Conservation (phyloP, 2,888 invertebrate genomes). For the Drosophila austrosaltans region DNA sequence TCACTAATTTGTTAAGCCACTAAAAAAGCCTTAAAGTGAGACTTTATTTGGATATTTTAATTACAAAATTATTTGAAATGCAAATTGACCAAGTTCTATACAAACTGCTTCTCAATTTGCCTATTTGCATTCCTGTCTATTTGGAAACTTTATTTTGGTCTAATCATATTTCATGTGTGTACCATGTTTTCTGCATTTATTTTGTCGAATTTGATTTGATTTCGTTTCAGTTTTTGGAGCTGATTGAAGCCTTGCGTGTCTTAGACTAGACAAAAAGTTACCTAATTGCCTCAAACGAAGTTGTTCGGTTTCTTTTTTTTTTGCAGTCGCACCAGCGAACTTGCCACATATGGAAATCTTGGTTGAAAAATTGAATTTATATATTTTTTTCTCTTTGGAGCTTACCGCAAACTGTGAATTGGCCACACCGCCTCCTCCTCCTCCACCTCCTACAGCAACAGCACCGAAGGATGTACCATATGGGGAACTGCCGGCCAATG, state of each 20-base stretch:
- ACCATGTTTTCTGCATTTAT: constrained; percentile 57
- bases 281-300: constrained; percentile 59
- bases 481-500: constrained; percentile 43
- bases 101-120: not conserved
- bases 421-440: not conserved
- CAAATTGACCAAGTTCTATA: not conserved
- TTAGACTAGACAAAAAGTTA: constrained; percentile 47
- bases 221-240: constrained; percentile 65
- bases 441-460: not conserved
- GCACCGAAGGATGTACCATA: constrained; percentile 75
- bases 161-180: constrained; percentile 37
- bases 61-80: not conserved
- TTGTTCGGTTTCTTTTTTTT: constrained; percentile 21
- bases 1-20: too few relatives aligned
- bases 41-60: not conserved
- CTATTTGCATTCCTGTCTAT: not conserved
- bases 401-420: constrained; percentile 66
- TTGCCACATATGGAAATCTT: constrained; percentile 47
- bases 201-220: constrained; percentile 53
- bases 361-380: constrained; percentile 39
- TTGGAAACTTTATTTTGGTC: constrained; percentile 28
- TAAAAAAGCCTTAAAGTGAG: too few relatives aligned
- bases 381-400: constrained; percentile 29
- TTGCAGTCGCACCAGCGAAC: constrained; percentile 16
- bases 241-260: constrained; percentile 59